Evolutionary conservation across 2,797 vertebrate genomes (phyloP).

Genomic region (Streptopelia turtur): DNA sequence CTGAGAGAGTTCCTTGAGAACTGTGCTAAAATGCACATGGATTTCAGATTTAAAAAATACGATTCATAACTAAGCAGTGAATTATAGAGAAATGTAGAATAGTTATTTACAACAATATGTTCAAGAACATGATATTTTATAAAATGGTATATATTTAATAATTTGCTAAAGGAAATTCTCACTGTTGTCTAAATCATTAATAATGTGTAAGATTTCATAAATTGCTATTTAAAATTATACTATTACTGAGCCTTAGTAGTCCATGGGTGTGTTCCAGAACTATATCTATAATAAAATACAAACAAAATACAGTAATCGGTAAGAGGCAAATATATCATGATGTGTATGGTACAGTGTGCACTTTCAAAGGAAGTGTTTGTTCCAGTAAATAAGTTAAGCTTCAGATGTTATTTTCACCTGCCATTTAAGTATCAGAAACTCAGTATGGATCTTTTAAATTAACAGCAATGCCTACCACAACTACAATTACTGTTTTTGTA

Average conservation of each 20-base stretch:
- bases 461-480: not conserved
- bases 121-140: not conserved
- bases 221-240: not conserved
- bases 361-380: slow-evolving; percentile 34
- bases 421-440: slow-evolving; percentile 21
- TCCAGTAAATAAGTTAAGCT: slow-evolving; percentile 5
- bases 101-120: not conserved
- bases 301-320: not conserved
- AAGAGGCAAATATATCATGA: slow-evolving; percentile 25
- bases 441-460: slow-evolving; percentile 45
- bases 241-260: not conserved
- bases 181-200: slow-evolving; percentile 26
- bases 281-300: not conserved
- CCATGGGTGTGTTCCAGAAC: slow-evolving; percentile 38
- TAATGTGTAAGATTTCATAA: slow-evolving; percentile 18
- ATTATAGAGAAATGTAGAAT: not conserved
- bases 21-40: not conserved
- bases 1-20: slow-evolving; percentile 48
- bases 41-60: slow-evolving; percentile 32
- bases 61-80: not conserved
- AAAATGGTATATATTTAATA: slow-evolving; percentile 27
- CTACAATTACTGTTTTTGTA: not conserved
- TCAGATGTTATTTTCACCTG: not conserved
- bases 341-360: slow-evolving; percentile 1
- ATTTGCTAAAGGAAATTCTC: not conserved